Base-by-base conservation (phyloP, 1,140 invertebrate species). In the Diploscapter pachys region DNA sequence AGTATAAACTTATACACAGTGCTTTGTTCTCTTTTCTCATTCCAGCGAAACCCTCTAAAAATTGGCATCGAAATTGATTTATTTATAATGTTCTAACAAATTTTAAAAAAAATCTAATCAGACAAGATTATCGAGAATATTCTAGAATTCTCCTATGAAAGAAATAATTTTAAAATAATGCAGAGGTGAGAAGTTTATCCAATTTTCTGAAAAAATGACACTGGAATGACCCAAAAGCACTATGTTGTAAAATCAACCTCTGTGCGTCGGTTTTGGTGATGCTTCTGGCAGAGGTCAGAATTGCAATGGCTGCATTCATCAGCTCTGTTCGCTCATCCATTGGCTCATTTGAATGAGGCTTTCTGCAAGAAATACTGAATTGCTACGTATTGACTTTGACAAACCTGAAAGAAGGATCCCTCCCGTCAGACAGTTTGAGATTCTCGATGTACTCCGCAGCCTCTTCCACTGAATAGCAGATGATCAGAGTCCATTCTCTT, bases 371-470 rank as follows among this genome's bases (percentile, higher is more conserved):
- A 31, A 31, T 31, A 31, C 1, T 31, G 31, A 31, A 31, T 31
- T 31, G 31, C 31, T 31, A 31, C 31, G 1, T 52, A 0, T 9
- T 9, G 66, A 52, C 52, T 53, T 8, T 52, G 53, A 52, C 2
- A 6, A 68, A 54, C 51, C 5, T 6, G 52, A n/a, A 54, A 68
- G 50, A 65, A 8, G 66, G 66, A 2, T 75, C 77, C 31, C 75
- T 74, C 13, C 75, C 81, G 59, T 85, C 85, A 52, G 80, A 68
- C 51, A 81, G 54, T 70, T 86, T 86, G 9, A 85, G 72, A 53
- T 75, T 84, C 64, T 85, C 83, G 56, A 85, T 73, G 66, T 85
- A 85, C 69, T 85, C 83, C 8, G 79, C 83, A 2, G 84, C 84
- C 69, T 85, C 83, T 75, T 85, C 83, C 13, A 84, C 82, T 13